Percentiles rank a stretch among this genome's conserved stretches.
These are phyloP conservation scores for Anabacerthia variegaticeps DNA, from an alignment of 2,797 vertebrate genomes.

Conservation along the genomic window DNA sequence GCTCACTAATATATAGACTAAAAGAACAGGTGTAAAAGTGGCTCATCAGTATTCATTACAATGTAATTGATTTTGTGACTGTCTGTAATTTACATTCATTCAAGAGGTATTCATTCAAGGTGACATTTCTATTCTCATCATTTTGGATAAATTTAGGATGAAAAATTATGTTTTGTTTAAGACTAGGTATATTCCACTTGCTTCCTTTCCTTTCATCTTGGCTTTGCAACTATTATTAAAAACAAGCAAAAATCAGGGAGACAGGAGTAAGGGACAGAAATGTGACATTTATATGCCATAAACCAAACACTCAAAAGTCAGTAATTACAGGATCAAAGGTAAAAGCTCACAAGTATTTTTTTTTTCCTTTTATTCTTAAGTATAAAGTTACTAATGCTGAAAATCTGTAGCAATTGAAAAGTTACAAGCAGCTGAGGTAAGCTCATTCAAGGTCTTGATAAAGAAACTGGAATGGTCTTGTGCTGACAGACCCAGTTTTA, in stretches of 20 bases:
- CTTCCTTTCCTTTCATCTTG: slow-evolving; percentile 21
- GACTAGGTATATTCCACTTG: neutral
- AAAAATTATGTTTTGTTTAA: neutral
- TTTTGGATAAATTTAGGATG: neutral
- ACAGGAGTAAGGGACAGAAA: neutral
- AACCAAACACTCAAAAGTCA: neutral
- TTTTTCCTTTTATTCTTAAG: neutral
- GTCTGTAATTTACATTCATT: neutral
- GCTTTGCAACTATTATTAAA: neutral
- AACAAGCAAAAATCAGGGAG: neutral
- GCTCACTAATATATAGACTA: neutral
- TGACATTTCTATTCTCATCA: neutral
- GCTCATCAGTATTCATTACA: neutral
- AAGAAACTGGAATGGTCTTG: neutral
- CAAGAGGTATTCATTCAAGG: neutral
- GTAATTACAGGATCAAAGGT: neutral
- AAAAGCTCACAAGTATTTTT: neutral
- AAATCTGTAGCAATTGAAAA: neutral
- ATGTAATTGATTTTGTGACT: neutral
- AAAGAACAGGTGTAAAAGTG: neutral
- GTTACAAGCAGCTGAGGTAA: neutral
- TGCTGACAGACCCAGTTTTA: neutral
- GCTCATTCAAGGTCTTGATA: neutral
- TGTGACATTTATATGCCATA: neutral
- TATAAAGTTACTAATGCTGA: neutral